These are phyloP conservation scores for Rhinoptilus africanus DNA, from an alignment of 2,113 vertebrate genomes.

Conservation along the genomic window DNA sequence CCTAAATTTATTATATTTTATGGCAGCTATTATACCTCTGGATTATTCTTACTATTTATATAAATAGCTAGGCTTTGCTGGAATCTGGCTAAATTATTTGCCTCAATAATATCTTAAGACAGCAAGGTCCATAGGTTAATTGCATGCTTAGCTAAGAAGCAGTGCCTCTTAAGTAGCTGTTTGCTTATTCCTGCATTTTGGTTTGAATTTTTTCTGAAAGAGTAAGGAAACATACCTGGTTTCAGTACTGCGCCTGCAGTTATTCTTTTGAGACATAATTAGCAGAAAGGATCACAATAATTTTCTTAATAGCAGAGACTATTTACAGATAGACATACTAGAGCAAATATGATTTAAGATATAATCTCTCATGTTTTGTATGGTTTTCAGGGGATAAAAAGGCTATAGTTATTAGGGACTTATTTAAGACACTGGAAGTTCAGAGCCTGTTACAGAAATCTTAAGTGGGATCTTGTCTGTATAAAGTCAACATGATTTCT, in stretches of 20 bases:
- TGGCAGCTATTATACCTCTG: neutral
- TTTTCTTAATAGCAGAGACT: neutral
- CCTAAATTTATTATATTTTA: neutral
- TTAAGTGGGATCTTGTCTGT: neutral
- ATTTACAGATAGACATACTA: neutral
- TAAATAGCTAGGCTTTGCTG: neutral
- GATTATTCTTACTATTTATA: slow-evolving; percentile 13
- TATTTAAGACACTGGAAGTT: neutral
- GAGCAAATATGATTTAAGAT: neutral
- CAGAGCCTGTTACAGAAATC: neutral
- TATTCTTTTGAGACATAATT: neutral
- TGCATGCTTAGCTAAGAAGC: neutral
- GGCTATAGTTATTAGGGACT: neutral
- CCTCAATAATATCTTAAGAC: neutral
- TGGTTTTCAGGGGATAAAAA: neutral
- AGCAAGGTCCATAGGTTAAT: neutral
- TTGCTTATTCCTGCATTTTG: neutral
- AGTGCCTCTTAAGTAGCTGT: neutral
- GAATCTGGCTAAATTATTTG: neutral
- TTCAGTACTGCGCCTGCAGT: neutral
- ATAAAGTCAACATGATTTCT: neutral
- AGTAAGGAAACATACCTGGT: neutral
- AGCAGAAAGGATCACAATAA: neutral
- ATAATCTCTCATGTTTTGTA: neutral
- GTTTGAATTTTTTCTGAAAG: neutral